Evolutionary conservation across 2,888 invertebrate species (phyloP).

Genomic region (Campaea margaritaria): DNA sequence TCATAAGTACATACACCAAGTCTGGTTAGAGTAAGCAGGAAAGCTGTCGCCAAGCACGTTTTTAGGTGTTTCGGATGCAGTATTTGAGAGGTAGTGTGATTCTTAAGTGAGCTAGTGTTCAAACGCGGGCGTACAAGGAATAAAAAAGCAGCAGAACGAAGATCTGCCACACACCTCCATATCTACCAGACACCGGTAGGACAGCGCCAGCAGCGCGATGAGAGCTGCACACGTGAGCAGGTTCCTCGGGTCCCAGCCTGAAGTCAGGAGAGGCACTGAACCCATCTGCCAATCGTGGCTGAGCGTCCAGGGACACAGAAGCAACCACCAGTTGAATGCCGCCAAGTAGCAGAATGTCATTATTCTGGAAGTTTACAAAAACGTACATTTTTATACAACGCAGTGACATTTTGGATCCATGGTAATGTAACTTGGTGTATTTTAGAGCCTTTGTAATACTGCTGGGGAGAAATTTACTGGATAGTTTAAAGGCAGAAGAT

Average conservation of each 20-base stretch:
- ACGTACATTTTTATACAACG: not conserved
- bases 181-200: constrained; percentile 87
- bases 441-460: too few relatives aligned
- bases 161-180: constrained; percentile 85
- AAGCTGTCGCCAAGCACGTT: too few relatives aligned
- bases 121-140: too few relatives aligned
- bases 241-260: constrained; percentile 89
- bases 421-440: too few relatives aligned
- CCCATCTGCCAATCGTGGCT: constrained; percentile 97
- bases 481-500: too few relatives aligned
- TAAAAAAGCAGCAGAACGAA: not conserved
- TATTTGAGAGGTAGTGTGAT: too few relatives aligned
- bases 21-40: too few relatives aligned
- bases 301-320: constrained; percentile 91
- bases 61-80: too few relatives aligned
- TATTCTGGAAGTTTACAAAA: constrained; percentile 80
- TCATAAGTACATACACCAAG: too few relatives aligned
- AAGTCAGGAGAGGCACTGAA: constrained; percentile 91
- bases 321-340: constrained; percentile 93
- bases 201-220: constrained; percentile 85
- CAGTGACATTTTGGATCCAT: too few relatives aligned
- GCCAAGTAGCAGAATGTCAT: constrained; percentile 93
- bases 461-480: too few relatives aligned
- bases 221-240: constrained; percentile 89
- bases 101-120: too few relatives aligned